Evolutionary conservation across 2,888 invertebrate genomes (phyloP).

Genomic region (Drosophila koepferae): DNA sequence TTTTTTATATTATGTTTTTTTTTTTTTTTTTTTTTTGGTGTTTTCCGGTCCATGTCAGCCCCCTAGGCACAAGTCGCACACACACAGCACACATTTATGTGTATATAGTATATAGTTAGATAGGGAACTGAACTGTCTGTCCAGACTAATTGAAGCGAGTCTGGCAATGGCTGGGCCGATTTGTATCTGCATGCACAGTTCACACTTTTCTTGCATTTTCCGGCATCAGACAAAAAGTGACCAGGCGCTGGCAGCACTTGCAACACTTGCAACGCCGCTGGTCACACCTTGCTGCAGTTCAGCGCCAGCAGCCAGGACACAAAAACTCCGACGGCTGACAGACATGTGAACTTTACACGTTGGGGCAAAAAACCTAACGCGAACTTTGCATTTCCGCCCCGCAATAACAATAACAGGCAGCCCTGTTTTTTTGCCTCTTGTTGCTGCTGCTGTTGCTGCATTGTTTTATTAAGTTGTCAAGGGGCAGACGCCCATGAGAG

Average conservation of each 20-base stretch:
- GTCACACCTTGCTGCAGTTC: slow-evolving; percentile 53
- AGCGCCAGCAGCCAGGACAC: slow-evolving; percentile 20
- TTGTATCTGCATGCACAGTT: slow-evolving; percentile 82
- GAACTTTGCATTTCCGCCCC: slow-evolving; percentile 70
- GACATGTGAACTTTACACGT: slow-evolving; percentile 71
- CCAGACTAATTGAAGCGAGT: slow-evolving; percentile 78
- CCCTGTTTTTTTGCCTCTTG: slow-evolving; percentile 10
- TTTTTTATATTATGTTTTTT: not conserved
- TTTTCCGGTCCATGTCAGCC: slow-evolving; percentile 70
- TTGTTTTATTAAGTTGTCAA: slow-evolving; percentile 66
- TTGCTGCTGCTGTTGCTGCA: slow-evolving; percentile 30
- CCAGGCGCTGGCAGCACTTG: slow-evolving; percentile 45
- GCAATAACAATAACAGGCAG: slow-evolving; percentile 29
- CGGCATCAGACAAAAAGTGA: slow-evolving; percentile 46
- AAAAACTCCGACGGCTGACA: slow-evolving; percentile 60
- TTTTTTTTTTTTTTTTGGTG: slow-evolving; percentile 66
- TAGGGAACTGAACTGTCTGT: slow-evolving; percentile 52
- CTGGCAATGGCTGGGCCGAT: slow-evolving; percentile 55
- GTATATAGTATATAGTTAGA: slow-evolving; percentile 1
- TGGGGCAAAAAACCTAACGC: slow-evolving; percentile 44
- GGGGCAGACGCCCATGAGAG: slow-evolving; percentile 48
- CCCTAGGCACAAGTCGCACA: slow-evolving; percentile 32
- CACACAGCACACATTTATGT: slow-evolving; percentile 14
- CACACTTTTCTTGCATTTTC: slow-evolving; percentile 80
- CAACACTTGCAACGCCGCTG: slow-evolving; percentile 43